Conservation (phyloP, 2,888 invertebrate genomes). For the Acholoe squamosa region DNA sequence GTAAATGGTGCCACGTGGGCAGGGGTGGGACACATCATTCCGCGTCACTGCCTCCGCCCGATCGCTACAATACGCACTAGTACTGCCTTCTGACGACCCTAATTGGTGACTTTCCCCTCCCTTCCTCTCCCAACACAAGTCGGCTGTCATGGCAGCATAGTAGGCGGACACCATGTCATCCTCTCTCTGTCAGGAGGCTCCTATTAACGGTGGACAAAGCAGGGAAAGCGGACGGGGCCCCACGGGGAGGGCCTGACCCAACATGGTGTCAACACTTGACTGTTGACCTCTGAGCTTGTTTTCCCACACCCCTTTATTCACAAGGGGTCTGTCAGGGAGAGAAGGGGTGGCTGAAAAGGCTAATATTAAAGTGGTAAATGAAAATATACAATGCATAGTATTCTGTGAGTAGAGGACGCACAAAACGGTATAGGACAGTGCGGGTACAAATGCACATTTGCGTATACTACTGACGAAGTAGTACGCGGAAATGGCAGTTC, state of each 20-base stretch:
- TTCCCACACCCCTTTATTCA: slow-evolving; percentile 25
- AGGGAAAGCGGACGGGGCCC: neutral
- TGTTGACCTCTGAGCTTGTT: slow-evolving; percentile 42
- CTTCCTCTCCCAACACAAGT: neutral
- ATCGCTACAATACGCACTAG: neutral
- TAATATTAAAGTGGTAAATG: no score
- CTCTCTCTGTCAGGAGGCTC: neutral
- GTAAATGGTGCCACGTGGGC: neutral
- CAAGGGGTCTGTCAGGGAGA: neutral
- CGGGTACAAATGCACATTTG: neutral
- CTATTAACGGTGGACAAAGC: slow-evolving; percentile 29
- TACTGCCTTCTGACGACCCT: neutral
- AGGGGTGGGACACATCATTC: neutral
- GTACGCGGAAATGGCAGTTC: no score
- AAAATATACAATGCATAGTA: no score
- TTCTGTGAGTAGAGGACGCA: no score
- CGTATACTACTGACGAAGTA: no score
- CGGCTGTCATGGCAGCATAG: neutral
- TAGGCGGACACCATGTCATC: slow-evolving; percentile 8
- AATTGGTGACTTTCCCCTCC: neutral
- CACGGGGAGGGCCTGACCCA: neutral
- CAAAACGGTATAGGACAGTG: neutral
- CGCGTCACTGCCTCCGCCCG: neutral
- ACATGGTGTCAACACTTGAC: slow-evolving; percentile 28
- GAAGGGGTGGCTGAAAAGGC: neutral